Percentiles rank a stretch among this genome's conserved stretches.
These are phyloP conservation scores for Hybos culiciformis DNA, from an alignment of 2,888 invertebrate species.

Conservation along the genomic window DNA sequence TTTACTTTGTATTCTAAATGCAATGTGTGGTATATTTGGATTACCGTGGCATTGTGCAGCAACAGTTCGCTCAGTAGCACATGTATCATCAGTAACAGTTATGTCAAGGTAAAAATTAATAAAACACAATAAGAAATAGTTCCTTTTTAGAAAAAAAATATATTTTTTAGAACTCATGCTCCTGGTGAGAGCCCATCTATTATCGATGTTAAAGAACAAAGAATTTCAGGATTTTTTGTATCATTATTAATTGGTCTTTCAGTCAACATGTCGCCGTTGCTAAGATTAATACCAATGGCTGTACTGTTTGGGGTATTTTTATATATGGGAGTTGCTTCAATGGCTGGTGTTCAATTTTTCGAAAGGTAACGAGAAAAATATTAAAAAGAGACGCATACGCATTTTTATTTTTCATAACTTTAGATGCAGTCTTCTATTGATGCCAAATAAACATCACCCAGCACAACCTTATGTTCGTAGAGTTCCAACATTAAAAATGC, in stretches of 20 bases:
- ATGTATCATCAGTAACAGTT: constrained; percentile 77
- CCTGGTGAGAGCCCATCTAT: constrained; percentile 83
- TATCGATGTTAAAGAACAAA: constrained; percentile 73
- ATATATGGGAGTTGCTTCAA: constrained; percentile 84
- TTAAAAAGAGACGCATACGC: neutral
- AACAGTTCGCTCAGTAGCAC: constrained; percentile 78
- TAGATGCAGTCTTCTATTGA: constrained; percentile 48
- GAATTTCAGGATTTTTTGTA: constrained; percentile 63
- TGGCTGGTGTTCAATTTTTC: constrained; percentile 80
- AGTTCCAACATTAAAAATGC: constrained; percentile 78
- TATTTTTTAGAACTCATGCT: constrained; percentile 55
- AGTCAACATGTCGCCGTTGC: constrained; percentile 59
- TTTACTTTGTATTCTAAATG: constrained; percentile 64
- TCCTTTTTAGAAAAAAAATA: neutral
- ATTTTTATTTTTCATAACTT: neutral
- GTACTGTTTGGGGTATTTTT: constrained; percentile 88
- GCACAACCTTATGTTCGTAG: constrained; percentile 71
- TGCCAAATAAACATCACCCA: constrained; percentile 87
- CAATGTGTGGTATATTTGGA: constrained; percentile 68
- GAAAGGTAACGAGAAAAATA: constrained; percentile 36
- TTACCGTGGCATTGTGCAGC: constrained; percentile 90
- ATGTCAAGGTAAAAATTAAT: constrained; percentile 45
- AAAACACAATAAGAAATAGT: neutral
- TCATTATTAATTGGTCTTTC: constrained; percentile 62
- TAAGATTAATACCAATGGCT: constrained; percentile 73